Percentiles rank a stretch among this genome's conserved stretches.
Conservation (phyloP, 2,113 vertebrate genomes). For the Daphoenositta chrysoptera region DNA sequence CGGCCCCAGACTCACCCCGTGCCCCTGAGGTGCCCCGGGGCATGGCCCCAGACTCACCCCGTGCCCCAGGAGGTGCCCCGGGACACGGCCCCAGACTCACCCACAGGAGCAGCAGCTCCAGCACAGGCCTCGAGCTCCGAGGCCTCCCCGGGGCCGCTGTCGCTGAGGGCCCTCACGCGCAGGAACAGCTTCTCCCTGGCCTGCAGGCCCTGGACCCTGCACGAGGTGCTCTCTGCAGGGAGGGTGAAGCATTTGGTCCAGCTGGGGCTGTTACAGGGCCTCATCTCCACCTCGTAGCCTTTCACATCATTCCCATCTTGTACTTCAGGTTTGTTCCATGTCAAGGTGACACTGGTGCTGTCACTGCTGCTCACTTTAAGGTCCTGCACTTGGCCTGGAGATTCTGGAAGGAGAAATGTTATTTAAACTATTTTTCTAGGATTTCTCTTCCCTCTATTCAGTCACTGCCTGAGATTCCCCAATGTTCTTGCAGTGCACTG, state of each 20-base stretch:
- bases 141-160: conserved; percentile 75
- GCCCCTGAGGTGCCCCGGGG: background rate
- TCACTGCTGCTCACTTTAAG: conserved; percentile 82
- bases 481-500: background rate
- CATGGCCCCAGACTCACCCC: background rate
- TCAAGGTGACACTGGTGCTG: conserved; percentile 79
- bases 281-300: conserved; percentile 85
- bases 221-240: conserved; percentile 64
- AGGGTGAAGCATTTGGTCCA: conserved; percentile 82
- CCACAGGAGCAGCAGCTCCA: conserved; percentile 72
- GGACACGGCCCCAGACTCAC: conserved; percentile 58
- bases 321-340: conserved; percentile 79
- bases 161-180: conserved; percentile 75
- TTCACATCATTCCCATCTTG: conserved; percentile 70
- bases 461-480: background rate
- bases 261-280: conserved; percentile 64
- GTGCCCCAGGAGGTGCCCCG: background rate
- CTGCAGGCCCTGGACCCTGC: conserved; percentile 82
- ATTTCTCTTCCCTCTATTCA: background rate
- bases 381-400: conserved; percentile 80
- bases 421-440: background rate
- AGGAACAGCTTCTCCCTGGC: conserved; percentile 78
- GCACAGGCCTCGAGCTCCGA: conserved; percentile 70
- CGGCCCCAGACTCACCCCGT: background rate
- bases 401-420: conserved; percentile 65